Base-by-base conservation (phyloP, 2,888 invertebrate species). In the Macaria notata region DNA sequence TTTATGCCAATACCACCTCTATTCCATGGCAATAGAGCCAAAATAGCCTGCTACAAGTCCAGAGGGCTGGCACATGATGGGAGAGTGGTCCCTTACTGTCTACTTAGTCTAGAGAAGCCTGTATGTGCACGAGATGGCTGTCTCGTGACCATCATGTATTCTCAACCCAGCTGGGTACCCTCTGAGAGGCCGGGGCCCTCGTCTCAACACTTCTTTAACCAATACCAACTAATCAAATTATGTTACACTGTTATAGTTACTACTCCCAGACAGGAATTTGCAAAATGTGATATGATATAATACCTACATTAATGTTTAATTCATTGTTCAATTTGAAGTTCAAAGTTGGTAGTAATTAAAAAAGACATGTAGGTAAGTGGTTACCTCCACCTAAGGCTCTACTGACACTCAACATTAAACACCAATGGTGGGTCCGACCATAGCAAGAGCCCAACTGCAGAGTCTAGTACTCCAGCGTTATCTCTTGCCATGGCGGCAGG, bases 81-180 rank as follows among this genome's bases (percentile, higher is more conserved):
- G 77, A 83, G 79, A 76, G 62, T 60, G 75, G 81, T 74, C 7
- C 36, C 48, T 39, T 49, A 53, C 58, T 77, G 76, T 77, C 78
- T 84, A 86, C 77, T 79, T 79, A 79, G 87, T 87, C 85, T 83
- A 84, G 88, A 90, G 90, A 88, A 88, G 76, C 73, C 79, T 65
- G 70, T 85, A 89, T 85, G 86, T 70, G 73, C 78, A 83, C 79
- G 79, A 89, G 79, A 76, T 66, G 9, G 55, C 19, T 48, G 45
- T 75, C 75, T 85, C 81, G 73, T 78, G 79, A 76, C 66, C 88
- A 88, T 85, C 88, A 80, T 73, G 79, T 70, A 72, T 85, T 87
- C 91, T 87, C 90, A 80, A 77, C 71, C 73, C 71, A 72, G 68
- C 60, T 64, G 71, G 79, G 73, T 84, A 80, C 78, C 73, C 86